These are phyloP conservation scores for Spheniscus humboldti DNA, from an alignment of 2,797 vertebrate species.

Conservation along the genomic window DNA sequence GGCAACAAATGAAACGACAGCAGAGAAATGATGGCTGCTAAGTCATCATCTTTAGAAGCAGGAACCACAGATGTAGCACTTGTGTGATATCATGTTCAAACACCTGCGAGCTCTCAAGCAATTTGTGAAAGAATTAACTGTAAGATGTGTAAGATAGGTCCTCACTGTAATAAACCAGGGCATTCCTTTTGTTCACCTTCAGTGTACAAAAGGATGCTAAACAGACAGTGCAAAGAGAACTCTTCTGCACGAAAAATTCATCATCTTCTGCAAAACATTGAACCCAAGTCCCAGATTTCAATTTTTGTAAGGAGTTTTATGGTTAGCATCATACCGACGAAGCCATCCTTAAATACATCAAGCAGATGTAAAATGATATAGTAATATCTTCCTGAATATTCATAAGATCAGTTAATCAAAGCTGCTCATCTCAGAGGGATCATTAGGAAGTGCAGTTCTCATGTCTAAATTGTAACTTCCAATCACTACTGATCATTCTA, in stretches of 20 bases:
- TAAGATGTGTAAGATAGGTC: not conserved
- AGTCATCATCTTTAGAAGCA: not conserved
- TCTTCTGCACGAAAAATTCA: not conserved
- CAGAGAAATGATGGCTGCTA: not conserved
- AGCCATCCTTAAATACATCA: not conserved
- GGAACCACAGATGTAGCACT: not conserved
- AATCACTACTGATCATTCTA: not conserved
- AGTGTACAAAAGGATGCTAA: not conserved
- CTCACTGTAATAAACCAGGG: not conserved
- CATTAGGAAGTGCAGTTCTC: not conserved
- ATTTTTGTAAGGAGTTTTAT: not conserved
- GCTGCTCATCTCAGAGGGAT: not conserved
- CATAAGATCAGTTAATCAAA: conserved; percentile 8
- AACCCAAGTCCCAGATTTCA: not conserved
- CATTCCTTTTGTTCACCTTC: not conserved
- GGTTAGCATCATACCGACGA: not conserved
- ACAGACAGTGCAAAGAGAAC: not conserved
- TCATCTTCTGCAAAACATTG: not conserved
- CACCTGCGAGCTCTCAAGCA: not conserved
- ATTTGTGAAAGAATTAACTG: not conserved
- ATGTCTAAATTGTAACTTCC: not conserved
- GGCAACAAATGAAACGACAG: not conserved
- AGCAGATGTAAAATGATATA: not conserved
- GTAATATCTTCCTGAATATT: not conserved
- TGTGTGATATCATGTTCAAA: accelerated